Percentiles rank a stretch among this genome's conserved stretches.
These are phyloP conservation scores for Pristis pectinata DNA, from an alignment of 2,797 vertebrate genomes.

Conservation along the genomic window DNA sequence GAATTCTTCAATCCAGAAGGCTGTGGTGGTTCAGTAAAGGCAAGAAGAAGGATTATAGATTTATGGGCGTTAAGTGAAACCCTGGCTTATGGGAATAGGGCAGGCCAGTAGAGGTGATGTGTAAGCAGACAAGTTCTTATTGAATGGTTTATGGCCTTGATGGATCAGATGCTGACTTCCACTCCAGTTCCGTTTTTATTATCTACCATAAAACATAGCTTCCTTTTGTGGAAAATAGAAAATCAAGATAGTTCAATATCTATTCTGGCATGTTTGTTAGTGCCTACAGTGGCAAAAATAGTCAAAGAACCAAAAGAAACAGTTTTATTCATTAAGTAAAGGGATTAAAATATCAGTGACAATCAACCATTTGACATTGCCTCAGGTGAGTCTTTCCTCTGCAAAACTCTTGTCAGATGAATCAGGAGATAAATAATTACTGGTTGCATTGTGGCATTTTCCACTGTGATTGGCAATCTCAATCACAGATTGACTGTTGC, in stretches of 20 bases:
- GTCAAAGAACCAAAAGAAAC: neutral
- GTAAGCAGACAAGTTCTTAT: too few species aligned
- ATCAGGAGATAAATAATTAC: neutral
- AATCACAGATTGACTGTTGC: neutral
- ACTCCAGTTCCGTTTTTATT: too few species aligned
- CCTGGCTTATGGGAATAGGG: too few species aligned
- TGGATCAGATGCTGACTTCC: too few species aligned
- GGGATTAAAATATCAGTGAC: neutral
- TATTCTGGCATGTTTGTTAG: neutral
- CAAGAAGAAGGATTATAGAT: too few species aligned
- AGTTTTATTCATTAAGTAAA: neutral
- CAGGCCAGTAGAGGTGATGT: too few species aligned
- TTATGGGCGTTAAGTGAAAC: too few species aligned
- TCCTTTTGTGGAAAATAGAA: neutral
- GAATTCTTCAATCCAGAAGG: too few species aligned
- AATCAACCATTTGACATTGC: neutral
- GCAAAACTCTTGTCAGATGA: neutral
- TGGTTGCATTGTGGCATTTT: neutral
- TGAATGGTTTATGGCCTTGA: too few species aligned
- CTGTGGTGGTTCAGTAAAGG: too few species aligned
- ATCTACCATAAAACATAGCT: neutral
- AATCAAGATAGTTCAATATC: neutral
- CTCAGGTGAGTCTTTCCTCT: neutral
- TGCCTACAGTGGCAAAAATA: neutral
- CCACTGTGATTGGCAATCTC: neutral